A percentile compares a stretch with the other conserved stretches of the same genome.
Conservation (phyloP, 2,888 invertebrate species). For the Drosophila leonis region DNA sequence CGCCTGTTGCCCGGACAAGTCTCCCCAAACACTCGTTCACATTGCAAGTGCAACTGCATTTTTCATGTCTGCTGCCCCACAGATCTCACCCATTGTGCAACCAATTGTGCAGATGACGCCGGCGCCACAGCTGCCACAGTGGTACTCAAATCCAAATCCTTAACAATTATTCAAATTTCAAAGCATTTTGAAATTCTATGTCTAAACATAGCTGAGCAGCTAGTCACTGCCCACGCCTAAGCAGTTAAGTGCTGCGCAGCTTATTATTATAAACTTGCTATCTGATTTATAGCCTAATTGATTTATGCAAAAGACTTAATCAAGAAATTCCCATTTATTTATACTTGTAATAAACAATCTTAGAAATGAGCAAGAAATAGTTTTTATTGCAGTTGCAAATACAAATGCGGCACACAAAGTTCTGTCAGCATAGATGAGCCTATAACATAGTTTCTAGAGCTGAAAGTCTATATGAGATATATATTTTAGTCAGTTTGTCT, state of each 20-base stretch:
- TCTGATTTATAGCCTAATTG: background rate
- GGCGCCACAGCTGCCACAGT: slow-evolving; percentile 37
- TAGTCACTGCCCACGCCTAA: background rate
- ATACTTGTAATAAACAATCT: background rate
- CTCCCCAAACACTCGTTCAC: slow-evolving; percentile 44
- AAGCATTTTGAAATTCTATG: background rate
- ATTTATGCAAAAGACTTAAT: background rate
- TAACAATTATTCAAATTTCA: background rate
- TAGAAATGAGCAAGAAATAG: background rate
- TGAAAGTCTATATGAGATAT: too few species aligned
- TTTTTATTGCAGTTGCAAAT: background rate
- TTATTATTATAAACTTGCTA: background rate
- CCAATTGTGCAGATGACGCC: slow-evolving; percentile 25
- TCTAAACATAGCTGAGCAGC: background rate
- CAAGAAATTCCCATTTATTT: background rate
- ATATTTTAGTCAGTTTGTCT: too few species aligned
- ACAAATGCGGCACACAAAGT: background rate
- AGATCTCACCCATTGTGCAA: slow-evolving; percentile 45
- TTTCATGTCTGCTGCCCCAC: slow-evolving; percentile 28
- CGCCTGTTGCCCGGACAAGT: slow-evolving; percentile 17
- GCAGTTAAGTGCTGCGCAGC: background rate
- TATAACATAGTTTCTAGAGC: too few species aligned
- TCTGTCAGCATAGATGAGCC: background rate
- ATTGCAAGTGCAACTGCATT: slow-evolving; percentile 72
- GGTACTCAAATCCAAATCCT: slow-evolving; percentile 10